phyloP scores from a whole-genome alignment of 2,113 vertebrate species.

The Oreotrochilus melanogaster region DNA sequence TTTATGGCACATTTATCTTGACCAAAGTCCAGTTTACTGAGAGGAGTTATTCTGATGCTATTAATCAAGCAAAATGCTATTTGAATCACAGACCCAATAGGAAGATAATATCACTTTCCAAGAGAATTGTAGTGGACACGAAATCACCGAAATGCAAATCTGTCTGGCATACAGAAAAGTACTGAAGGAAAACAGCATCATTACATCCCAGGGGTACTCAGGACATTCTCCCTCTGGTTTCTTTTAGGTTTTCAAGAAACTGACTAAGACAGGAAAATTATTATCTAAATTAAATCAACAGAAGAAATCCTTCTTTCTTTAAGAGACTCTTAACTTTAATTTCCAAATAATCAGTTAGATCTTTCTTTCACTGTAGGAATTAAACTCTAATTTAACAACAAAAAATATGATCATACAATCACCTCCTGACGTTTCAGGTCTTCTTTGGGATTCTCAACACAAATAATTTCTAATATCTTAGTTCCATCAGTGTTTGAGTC shows the following conservation, averaged over 20 bases:
- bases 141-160: not conserved
- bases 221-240: not conserved
- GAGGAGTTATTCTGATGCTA: not conserved
- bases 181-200: not conserved
- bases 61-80: not conserved
- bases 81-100: not conserved
- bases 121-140: not conserved
- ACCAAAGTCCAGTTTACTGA: not conserved
- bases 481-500: not conserved
- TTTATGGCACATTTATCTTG: not conserved
- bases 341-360: not conserved
- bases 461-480: not conserved
- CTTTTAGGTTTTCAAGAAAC: not conserved
- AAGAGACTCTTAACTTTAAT: not conserved
- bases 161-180: not conserved
- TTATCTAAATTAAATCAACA: not conserved
- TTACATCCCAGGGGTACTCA: not conserved
- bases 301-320: not conserved
- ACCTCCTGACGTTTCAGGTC: not conserved
- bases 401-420: not conserved
- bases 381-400: not conserved
- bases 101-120: not conserved
- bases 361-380: not conserved
- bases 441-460: not conserved
- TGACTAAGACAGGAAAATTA: not conserved